Evolutionary conservation across 30 jellyfish, hydroid and myxozoan genomes (phyloP), one percentile per base, ranked within the genome.

Genomic region (Turritopsis dohrnii): DNA sequence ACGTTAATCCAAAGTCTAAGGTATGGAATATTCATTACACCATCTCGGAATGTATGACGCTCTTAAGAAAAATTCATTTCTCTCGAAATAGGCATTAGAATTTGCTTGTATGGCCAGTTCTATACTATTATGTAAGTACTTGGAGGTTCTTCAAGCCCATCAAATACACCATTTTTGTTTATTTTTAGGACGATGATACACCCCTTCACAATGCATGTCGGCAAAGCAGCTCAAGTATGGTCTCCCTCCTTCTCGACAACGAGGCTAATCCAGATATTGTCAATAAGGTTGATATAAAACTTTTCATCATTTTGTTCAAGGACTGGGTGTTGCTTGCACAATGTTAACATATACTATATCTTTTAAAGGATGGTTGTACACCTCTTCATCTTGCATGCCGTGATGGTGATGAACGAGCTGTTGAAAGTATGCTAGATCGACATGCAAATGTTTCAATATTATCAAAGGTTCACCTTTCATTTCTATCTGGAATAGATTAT

Each of bases 201-300:
- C 97, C 97, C 22, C 72, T 87, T 53, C 88, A 83, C 85, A 77
- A 84, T 7, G 96, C 97, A 29, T 91, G 96, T 81, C 81, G 96
- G 20, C 97, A 87, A 79, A 89, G 93, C 28, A 73, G 89, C 65
- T 74, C 52, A 16, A 90, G 79, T 16, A 80, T 91, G 19, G 97
- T 87, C 52, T 87, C 96, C 1, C 54, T 91, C 83, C 79, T 91
- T 66, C 80, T 91, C 0, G 96, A 88, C 53, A 66, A 80, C 69
- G 89, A 77, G 8, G 97, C 97, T 17, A 85, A 91, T 65, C 97
- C 97, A 18, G 94, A 91, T 74, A 90, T 91, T 8, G 71, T 72
- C 29, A 87, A 91, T 84, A 91, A 91, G 95, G 97, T 91, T 21
- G 52, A 1, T n/a, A n/a, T n/a, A 25, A 75, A 4, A 1, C 21